These are phyloP conservation scores for Drosophila lacicola DNA, from an alignment of 2,888 invertebrate genomes.

Conservation along the genomic window DNA sequence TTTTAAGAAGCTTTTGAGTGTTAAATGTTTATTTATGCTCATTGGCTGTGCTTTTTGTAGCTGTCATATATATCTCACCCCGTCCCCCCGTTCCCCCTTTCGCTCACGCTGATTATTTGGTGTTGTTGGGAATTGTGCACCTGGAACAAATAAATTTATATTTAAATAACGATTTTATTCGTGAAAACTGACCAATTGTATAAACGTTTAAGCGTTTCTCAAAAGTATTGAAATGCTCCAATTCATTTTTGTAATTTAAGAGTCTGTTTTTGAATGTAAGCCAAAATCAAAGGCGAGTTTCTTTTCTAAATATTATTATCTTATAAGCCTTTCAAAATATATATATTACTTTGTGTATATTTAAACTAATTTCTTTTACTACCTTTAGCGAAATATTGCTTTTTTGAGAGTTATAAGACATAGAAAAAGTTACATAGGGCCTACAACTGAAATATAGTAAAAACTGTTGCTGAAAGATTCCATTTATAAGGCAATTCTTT, in stretches of 20 bases:
- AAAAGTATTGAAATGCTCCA: too few relatives aligned
- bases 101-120: constrained; percentile 5
- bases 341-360: background rate
- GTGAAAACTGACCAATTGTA: background rate
- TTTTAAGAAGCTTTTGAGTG: constrained; percentile 80
- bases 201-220: background rate
- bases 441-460: too few relatives aligned
- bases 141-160: constrained; percentile 4
- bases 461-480: background rate
- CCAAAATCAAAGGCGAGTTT: too few relatives aligned
- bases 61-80: constrained; percentile 18
- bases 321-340: too few relatives aligned
- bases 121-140: constrained; percentile 1
- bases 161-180: constrained; percentile 26
- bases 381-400: too few relatives aligned
- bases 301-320: too few relatives aligned
- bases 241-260: too few relatives aligned
- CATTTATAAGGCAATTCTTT: too few relatives aligned
- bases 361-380: too few relatives aligned
- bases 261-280: too few relatives aligned
- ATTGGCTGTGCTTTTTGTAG: constrained; percentile 39
- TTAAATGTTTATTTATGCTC: constrained; percentile 79
- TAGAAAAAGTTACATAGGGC: too few relatives aligned
- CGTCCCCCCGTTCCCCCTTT: background rate
- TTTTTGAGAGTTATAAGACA: too few relatives aligned